A percentile compares a stretch with the other conserved stretches of the same genome.
phyloP scores from a whole-genome alignment of 2,113 vertebrate species.

The Tragelaphus scriptus region DNA sequence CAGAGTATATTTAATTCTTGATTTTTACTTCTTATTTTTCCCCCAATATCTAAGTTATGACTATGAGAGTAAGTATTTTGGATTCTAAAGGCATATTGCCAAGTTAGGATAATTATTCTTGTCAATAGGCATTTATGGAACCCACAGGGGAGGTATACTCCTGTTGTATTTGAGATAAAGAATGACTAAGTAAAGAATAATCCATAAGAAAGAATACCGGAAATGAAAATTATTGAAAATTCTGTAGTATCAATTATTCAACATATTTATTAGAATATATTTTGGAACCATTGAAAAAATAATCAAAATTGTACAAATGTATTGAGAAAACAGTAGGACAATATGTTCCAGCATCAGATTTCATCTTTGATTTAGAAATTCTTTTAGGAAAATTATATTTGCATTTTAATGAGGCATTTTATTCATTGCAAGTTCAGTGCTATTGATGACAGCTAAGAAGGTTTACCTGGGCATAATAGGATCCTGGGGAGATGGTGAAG shows the following conservation, averaged over 20 bases:
- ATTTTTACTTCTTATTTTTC: slow-evolving; percentile 17
- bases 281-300: not conserved
- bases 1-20: slow-evolving; percentile 30
- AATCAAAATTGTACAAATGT: not conserved
- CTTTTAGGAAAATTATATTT: slow-evolving; percentile 29
- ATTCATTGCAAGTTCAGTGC: not conserved
- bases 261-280: not conserved
- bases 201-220: not conserved
- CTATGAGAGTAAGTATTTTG: not conserved
- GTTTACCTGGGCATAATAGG: not conserved
- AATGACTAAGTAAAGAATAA: not conserved
- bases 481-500: not conserved
- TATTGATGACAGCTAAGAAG: not conserved
- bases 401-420: not conserved
- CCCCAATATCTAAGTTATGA: not conserved
- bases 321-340: not conserved
- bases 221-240: not conserved
- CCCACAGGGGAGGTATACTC: not conserved
- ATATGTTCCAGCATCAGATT: not conserved
- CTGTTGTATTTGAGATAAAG: not conserved
- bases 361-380: not conserved
- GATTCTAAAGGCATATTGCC: not conserved
- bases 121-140: not conserved
- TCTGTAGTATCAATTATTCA: not conserved
- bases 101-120: slow-evolving; percentile 13